Percentiles rank a stretch among this genome's conserved stretches.
Conservation (phyloP, 2,113 vertebrate genomes). For the Hyperopisus bebe region DNA sequence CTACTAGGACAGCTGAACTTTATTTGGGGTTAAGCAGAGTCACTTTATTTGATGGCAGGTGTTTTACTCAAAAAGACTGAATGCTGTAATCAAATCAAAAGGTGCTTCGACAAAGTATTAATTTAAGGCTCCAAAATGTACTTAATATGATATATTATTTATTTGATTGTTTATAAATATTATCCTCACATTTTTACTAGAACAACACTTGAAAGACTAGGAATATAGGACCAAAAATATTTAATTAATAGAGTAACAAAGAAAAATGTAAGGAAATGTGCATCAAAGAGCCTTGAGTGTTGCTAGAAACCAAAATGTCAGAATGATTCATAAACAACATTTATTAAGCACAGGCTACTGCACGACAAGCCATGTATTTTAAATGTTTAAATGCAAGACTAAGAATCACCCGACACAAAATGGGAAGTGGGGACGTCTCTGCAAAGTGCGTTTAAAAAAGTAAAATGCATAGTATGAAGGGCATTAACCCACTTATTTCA, state of each 20-base stretch:
- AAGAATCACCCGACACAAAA: neutral
- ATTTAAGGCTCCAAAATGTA: neutral
- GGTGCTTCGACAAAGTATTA: too few relatives aligned
- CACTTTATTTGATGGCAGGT: too few relatives aligned
- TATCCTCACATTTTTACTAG: neutral
- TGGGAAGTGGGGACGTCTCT: too few relatives aligned
- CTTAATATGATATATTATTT: neutral
- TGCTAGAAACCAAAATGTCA: neutral
- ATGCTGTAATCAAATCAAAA: too few relatives aligned
- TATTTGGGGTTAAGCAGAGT: too few relatives aligned
- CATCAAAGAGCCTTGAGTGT: neutral
- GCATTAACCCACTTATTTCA: neutral
- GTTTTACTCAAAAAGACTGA: too few relatives aligned
- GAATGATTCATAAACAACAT: neutral
- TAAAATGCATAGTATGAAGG: neutral
- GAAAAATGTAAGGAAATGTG: neutral
- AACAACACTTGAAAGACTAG: neutral
- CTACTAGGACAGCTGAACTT: too few relatives aligned
- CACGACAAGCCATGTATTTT: neutral
- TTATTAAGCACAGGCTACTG: neutral
- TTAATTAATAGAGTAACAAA: neutral
- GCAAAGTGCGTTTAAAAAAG: too few relatives aligned
- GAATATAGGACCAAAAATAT: neutral
- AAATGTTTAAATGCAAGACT: neutral
- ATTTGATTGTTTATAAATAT: neutral